These are phyloP conservation scores for Epiperipatus broadwayi DNA, from an alignment of 2,888 invertebrate species.

Conservation along the genomic window DNA sequence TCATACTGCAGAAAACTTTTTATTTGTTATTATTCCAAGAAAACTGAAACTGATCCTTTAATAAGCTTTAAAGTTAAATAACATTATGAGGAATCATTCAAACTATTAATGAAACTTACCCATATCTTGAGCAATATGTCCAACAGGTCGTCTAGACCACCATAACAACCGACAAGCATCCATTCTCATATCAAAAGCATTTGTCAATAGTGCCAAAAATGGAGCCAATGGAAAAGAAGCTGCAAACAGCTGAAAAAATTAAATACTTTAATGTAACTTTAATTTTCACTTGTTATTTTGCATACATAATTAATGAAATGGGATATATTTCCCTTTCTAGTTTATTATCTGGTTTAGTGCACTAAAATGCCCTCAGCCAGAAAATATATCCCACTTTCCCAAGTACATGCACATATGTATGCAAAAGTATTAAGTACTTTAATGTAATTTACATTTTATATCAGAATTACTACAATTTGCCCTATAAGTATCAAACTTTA, in stretches of 20 bases:
- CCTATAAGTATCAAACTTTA: no score
- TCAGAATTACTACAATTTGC: no score
- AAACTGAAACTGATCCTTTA: constrained; percentile 5
- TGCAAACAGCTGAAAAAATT: constrained; percentile 30
- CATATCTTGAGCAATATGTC: constrained; percentile 29
- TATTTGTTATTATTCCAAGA: neutral
- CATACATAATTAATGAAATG: neutral
- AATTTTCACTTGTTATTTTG: neutral
- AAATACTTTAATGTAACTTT: neutral
- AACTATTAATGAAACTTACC: constrained; percentile 21
- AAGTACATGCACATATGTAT: no score
- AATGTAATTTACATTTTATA: no score
- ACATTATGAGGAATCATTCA: neutral
- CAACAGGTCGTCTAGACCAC: constrained; percentile 30
- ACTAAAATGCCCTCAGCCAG: no score
- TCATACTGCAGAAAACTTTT: no score
- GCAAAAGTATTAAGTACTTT: no score
- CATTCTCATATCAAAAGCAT: constrained; percentile 28
- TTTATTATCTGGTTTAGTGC: no score
- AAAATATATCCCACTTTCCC: no score
- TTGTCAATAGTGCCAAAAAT: constrained; percentile 28
- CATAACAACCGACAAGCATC: constrained; percentile 30
- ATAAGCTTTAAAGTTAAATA: constrained; percentile 1
- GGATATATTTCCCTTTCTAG: no score
- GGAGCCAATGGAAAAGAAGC: constrained; percentile 34